Conservation (phyloP, 2,888 invertebrate genomes). For the Dorcus hopei region DNA sequence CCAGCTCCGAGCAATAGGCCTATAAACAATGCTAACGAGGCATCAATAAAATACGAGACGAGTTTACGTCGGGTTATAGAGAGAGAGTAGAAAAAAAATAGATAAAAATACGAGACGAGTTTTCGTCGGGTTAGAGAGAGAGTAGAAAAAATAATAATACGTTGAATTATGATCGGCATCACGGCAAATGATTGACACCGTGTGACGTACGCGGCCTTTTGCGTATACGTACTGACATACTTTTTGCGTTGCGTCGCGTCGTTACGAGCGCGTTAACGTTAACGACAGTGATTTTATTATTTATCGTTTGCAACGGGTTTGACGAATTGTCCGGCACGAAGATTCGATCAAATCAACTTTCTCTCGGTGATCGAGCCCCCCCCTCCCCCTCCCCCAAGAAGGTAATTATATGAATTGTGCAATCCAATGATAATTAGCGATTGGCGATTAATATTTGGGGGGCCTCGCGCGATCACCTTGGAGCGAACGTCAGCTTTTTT, state of each 20-base stretch:
- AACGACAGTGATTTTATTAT: no score
- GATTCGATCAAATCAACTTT: conserved; percentile 1
- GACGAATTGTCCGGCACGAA: no score
- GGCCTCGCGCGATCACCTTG: conserved; percentile 15
- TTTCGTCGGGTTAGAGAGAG: conserved; percentile 7
- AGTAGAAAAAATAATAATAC: no score
- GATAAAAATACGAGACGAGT: background rate
- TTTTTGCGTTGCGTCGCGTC: conserved; percentile 1
- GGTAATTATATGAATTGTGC: conserved; percentile 13
- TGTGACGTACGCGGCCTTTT: conserved; percentile 16
- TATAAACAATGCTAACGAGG: conserved; percentile 17
- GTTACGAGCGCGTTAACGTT: no score
- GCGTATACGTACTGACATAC: conserved; percentile 13
- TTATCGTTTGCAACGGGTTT: no score
- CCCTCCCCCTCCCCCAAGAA: background rate
- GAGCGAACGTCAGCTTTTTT: conserved; percentile 9
- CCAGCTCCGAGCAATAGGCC: conserved; percentile 3
- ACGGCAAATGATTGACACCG: conserved; percentile 19
- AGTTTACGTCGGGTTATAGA: conserved; percentile 12
- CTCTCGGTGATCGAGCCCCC: conserved; percentile 1
- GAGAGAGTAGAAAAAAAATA: no score
- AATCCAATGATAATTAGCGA: conserved; percentile 8
- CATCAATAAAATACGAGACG: conserved; percentile 11
- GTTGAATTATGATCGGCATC: background rate
- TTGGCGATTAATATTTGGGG: conserved; percentile 16